Base-by-base conservation (phyloP, 2,797 vertebrate species). In the Mallotus villosus region DNA sequence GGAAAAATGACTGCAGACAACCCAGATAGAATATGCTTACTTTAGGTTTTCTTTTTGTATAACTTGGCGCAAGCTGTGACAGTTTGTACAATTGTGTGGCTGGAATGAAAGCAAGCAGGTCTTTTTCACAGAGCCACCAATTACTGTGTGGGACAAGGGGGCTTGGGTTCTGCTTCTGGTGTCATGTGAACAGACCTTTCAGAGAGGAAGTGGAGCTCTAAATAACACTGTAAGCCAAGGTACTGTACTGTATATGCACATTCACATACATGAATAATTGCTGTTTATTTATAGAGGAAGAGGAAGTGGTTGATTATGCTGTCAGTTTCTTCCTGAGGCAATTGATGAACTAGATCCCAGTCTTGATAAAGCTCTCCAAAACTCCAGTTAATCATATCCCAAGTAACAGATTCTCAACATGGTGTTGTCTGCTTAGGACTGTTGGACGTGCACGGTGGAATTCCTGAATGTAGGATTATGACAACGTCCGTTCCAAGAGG, bases 241-340 rank as follows among this genome's bases (percentile, higher is more conserved):
- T 4, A 51, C 22, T 67, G 55, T 21, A 34, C 51, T 27, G 11
- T 67, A 59, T 64, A 74, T 66, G 60, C 75, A 64, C 78, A 82
- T 8, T 57, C n/a, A 74, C 37, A 59, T 67, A 34, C 70, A 71
- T 83, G 83, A 84, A 70, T 85, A 76, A 90, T 85, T 79, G 76
- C 59, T 83, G 84, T 84, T 86, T 87, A 82, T 87, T 77, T 81
- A 76, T 27, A 53, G 46, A 71, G 71, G 75, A 72, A 80, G 78
- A 82, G 83, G 82, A 87, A 84, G 82, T 85, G 85, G 79, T 81
- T 87, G 78, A 87, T 89, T 88, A 84, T 65, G 68, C 77, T 81
- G 82, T 85, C 84, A 81, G 74, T 76, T 46, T 80, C 75, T 81
- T 86, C 78, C 78, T 76, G 76, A 71, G 70, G 58, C 72, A 83